Percentiles rank a stretch among this genome's conserved stretches.
These are phyloP conservation scores for Hipposideros armiger DNA, from an alignment of 2,113 vertebrate species.

Conservation along the genomic window DNA sequence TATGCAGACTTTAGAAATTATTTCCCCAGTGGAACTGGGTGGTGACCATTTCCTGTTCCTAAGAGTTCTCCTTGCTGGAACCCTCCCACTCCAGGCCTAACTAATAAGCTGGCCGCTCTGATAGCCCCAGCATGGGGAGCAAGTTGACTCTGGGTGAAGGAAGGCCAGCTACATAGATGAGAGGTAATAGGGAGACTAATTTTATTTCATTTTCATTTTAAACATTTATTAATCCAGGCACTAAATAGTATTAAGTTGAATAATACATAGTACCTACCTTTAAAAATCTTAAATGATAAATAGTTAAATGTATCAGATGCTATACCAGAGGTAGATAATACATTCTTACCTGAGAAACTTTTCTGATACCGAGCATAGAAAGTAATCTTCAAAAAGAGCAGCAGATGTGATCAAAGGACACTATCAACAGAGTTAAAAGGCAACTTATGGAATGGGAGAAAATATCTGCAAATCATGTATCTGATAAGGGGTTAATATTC, in stretches of 20 bases:
- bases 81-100: not conserved
- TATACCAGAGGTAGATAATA: not conserved
- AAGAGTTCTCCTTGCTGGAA: not conserved
- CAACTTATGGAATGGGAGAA: not conserved
- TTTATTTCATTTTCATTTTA: conserved; percentile 4
- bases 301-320: not conserved
- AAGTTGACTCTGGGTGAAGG: not conserved
- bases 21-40: not conserved
- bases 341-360: not conserved
- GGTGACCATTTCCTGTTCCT: not conserved
- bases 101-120: not conserved
- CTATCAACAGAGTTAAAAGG: not conserved
- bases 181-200: not conserved
- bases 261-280: not conserved
- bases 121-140: not conserved
- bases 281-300: not conserved
- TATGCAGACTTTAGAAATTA: not conserved
- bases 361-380: not conserved
- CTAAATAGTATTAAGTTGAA: not conserved
- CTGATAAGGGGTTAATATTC: not conserved
- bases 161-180: not conserved
- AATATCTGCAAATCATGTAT: not conserved
- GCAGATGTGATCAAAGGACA: not conserved
- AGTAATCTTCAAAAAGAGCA: not conserved
- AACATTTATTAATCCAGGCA: not conserved